Base-by-base conservation (phyloP, 2,113 vertebrate species). In the Crypturellus undulatus region DNA sequence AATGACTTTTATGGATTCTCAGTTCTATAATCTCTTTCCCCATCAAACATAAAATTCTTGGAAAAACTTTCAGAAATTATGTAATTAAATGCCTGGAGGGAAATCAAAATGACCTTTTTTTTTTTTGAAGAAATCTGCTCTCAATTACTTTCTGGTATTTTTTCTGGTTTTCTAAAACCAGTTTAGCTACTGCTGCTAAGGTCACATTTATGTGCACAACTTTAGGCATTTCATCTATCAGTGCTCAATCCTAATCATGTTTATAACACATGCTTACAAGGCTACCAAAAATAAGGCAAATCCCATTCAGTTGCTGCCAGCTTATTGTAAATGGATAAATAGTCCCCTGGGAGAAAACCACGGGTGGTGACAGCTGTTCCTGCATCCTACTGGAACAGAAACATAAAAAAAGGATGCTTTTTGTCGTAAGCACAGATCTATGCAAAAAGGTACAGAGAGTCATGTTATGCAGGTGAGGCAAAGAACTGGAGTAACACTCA, bases 321-420 rank as follows among this genome's bases (percentile, higher is more conserved):
- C 49, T 86, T 94, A 91, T 96, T 96, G 87, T 72, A 84, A 80
- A 95, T 95, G 85, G 47, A 20, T 34, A 64, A 87, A 86, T 67
- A 87, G 87, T 92, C 82, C 87, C 94, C 73, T 94, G 70, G 79
- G 94, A 95, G 69, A 56, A 73, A 22, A 64, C 9, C 20, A 22
- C 67, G 58, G 77, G 87, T 81, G 89, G 85, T 85, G 91, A 88
- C 34, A n/a, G 63, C 36, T 89, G 69, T 69, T 96, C 60, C 59
- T 3, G 73, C 38, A 72, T 92, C 62, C 97, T 87, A 51, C 75
- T 75, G 49, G 87, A 94, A 88, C 25, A 75, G 71, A 79, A 88
- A 62, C 59, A 47, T 43, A 84, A 22, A 56, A 63, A 78, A 40
- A 26, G 36, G 36, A 65, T 52, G 51, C 89, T 86, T 76, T 75